These are phyloP conservation scores for Pristionchus arcanus DNA, from an alignment of 2,888 invertebrate species.

Conservation along the genomic window DNA sequence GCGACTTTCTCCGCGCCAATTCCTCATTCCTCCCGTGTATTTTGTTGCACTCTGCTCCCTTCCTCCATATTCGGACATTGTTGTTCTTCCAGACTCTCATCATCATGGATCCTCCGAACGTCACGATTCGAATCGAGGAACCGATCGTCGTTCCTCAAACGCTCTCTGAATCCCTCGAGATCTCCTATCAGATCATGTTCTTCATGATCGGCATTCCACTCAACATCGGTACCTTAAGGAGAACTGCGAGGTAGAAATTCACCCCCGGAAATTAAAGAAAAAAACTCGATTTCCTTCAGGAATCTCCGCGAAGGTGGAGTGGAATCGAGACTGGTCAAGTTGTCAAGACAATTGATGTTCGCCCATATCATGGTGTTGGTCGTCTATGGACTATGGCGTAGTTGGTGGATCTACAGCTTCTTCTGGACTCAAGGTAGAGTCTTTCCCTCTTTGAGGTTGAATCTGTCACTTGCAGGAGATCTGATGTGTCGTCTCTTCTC, in stretches of 20 bases:
- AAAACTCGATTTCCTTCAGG: conserved; percentile 57
- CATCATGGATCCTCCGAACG: not conserved
- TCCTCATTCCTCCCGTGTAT: not conserved
- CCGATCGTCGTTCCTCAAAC: conserved; percentile 61
- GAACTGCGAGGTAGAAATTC: conserved; percentile 65
- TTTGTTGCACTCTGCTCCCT: not conserved
- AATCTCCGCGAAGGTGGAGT: conserved; percentile 68
- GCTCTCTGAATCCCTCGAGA: conserved; percentile 73
- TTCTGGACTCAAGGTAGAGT: conserved; percentile 70
- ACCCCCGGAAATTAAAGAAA: not conserved
- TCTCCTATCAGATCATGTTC: conserved; percentile 75
- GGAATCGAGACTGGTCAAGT: conserved; percentile 69
- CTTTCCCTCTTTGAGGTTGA: not conserved
- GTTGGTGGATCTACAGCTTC: conserved; percentile 74
- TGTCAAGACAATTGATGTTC: conserved; percentile 72
- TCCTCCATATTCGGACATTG: not conserved
- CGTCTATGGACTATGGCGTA: conserved; percentile 75
- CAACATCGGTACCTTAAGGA: conserved; percentile 68
- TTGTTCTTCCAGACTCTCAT: not conserved
- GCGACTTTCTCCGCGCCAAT: not conserved
- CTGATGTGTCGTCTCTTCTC: conserved; percentile 72
- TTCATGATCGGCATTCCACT: conserved; percentile 73
- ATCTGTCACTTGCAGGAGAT: conserved; percentile 61
- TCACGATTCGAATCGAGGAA: not conserved
- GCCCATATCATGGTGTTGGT: conserved; percentile 75